Conservation (phyloP, 2,113 vertebrate species). For the Odocoileus virginianus region DNA sequence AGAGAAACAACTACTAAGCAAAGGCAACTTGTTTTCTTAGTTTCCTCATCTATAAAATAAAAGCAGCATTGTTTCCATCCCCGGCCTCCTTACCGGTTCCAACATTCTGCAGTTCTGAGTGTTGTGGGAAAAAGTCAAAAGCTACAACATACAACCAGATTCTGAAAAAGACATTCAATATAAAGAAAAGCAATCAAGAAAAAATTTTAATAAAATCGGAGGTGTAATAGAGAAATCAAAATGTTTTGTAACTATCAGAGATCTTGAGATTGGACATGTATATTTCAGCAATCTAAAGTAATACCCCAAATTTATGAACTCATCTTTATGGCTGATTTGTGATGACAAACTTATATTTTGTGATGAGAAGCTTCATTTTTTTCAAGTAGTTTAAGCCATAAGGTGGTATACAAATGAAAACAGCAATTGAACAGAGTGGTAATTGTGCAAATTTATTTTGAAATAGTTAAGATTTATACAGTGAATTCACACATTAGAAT, state of each 20-base stretch:
- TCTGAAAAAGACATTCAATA: not conserved
- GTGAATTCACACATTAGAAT: not conserved
- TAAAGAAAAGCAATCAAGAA: not conserved
- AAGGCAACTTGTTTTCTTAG: not conserved
- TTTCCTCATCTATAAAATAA: not conserved
- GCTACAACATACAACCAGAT: not conserved
- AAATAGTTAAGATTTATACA: not conserved
- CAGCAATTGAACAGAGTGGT: not conserved
- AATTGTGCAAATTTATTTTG: conserved; percentile 17
- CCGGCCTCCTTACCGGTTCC: not conserved
- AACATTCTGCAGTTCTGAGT: not conserved
- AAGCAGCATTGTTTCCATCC: not conserved
- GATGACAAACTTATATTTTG: not conserved
- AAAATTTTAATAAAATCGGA: not conserved
- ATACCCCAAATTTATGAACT: not conserved
- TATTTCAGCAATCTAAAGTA: conserved; percentile 27
- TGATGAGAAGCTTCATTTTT: not conserved
- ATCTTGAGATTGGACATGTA: not conserved
- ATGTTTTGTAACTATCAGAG: conserved; percentile 6
- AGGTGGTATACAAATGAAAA: not conserved
- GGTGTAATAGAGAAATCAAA: not conserved
- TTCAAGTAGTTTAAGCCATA: not conserved
- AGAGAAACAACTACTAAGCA: not conserved
- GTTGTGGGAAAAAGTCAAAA: not conserved
- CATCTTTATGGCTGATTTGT: not conserved